phyloP scores from a whole-genome alignment of 2,113 vertebrate species.

The Isichthys henryi region DNA sequence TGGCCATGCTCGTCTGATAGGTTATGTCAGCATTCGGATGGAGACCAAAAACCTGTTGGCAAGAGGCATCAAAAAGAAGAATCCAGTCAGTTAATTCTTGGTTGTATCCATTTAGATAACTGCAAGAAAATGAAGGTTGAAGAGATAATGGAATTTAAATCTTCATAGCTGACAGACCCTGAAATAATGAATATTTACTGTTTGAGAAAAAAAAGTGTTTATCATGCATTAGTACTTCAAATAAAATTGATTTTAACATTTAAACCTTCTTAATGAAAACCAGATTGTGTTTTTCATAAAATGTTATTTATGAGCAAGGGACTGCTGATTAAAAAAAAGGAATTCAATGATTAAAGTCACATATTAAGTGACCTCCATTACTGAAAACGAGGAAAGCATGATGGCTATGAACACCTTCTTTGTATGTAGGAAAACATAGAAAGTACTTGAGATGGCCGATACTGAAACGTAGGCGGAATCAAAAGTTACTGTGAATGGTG shows the following conservation, averaged over 20 bases:
- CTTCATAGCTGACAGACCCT: not conserved
- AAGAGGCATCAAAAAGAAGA: conserved; percentile 3
- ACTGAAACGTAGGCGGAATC: not conserved
- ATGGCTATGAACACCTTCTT: not conserved
- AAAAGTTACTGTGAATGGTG: not conserved
- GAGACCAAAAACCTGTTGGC: conserved; percentile 72
- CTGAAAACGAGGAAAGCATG: not conserved
- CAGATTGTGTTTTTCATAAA: not conserved
- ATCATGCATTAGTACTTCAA: not conserved
- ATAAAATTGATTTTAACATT: not conserved
- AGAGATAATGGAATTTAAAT: not conserved
- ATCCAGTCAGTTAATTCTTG: not conserved
- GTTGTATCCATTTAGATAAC: not conserved
- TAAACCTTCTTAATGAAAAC: not conserved
- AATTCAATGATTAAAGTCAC: not conserved
- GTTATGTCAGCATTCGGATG: conserved; percentile 76
- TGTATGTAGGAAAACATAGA: not conserved
- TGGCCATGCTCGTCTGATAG: conserved; percentile 73
- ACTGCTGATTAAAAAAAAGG: not conserved
- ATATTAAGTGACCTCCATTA: not conserved
- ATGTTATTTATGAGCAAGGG: not conserved
- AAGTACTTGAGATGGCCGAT: not conserved
- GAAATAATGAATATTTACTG: not conserved
- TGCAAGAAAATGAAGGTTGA: not conserved
- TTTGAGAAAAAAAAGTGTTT: not conserved